A percentile compares a stretch with the other conserved stretches of the same genome.
Evolutionary conservation across 2,888 invertebrate species (phyloP).

Genomic region (Branchellion lobata): DNA sequence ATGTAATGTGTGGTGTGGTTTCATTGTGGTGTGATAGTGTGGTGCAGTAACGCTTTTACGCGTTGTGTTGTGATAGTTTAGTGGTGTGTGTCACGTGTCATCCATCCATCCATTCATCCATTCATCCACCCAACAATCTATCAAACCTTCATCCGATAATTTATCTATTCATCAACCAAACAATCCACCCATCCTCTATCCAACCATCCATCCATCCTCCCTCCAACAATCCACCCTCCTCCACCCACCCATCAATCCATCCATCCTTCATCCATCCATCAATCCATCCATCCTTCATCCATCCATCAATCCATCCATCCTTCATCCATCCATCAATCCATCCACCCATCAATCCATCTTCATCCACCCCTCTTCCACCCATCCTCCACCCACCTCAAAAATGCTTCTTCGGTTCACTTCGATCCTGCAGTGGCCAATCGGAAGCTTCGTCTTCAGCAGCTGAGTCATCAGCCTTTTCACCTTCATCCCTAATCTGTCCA

Average conservation of each 20-base stretch:
- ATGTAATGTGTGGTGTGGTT: too few relatives aligned
- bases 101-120: too few relatives aligned
- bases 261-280: neutral
- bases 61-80: too few relatives aligned
- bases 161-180: neutral
- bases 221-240: too few relatives aligned
- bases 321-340: too few relatives aligned
- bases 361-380: neutral
- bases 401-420: conserved; percentile 39
- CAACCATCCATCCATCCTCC: too few relatives aligned
- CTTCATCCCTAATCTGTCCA: conserved; percentile 21
- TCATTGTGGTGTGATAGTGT: too few relatives aligned
- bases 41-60: too few relatives aligned
- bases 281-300: neutral
- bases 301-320: neutral
- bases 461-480: conserved; percentile 22
- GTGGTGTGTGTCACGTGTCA: too few relatives aligned
- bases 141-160: neutral
- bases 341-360: neutral
- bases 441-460: conserved; percentile 39
- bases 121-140: too few relatives aligned
- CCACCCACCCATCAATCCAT: too few relatives aligned
- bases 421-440: conserved; percentile 38
- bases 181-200: neutral
- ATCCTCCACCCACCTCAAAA: conserved; percentile 34